These are phyloP conservation scores for Leucozona laternaria DNA, from an alignment of 2,888 invertebrate species.

Conservation along the genomic window DNA sequence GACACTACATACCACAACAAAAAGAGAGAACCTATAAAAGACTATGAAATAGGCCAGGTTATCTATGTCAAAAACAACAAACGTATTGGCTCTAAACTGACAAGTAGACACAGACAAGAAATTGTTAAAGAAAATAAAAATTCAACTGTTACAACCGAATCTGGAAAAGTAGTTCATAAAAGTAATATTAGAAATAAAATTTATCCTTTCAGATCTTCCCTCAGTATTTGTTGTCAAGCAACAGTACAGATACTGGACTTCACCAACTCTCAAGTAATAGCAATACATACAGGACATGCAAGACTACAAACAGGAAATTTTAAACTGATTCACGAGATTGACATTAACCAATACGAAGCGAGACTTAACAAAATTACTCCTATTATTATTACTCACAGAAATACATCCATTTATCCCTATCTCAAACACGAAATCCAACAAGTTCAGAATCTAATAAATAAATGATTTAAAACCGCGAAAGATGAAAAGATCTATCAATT, in stretches of 20 bases:
- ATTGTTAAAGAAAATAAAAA: constrained; percentile 42
- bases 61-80: constrained; percentile 39
- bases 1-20: no score
- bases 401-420: background rate
- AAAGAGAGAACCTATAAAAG: background rate
- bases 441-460: background rate
- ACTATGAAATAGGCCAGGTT: constrained; percentile 7
- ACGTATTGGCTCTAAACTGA: constrained; percentile 42
- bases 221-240: constrained; percentile 1
- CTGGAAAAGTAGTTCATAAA: no score
- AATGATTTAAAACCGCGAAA: background rate
- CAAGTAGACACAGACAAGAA: constrained; percentile 34
- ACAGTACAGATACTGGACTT: no score
- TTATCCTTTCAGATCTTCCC: constrained; percentile 17
- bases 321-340: no score
- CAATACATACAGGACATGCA: no score
- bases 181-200: no score
- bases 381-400: background rate
- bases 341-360: no score
- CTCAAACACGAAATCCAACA: constrained; percentile 21
- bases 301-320: no score
- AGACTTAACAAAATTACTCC: no score
- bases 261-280: no score
- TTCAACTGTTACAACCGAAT: no score
- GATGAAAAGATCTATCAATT: constrained; percentile 24